A percentile compares a stretch with the other conserved stretches of the same genome.
Evolutionary conservation across 2,888 invertebrate genomes (phyloP).

Genomic region (Mechanitis messenoides): DNA sequence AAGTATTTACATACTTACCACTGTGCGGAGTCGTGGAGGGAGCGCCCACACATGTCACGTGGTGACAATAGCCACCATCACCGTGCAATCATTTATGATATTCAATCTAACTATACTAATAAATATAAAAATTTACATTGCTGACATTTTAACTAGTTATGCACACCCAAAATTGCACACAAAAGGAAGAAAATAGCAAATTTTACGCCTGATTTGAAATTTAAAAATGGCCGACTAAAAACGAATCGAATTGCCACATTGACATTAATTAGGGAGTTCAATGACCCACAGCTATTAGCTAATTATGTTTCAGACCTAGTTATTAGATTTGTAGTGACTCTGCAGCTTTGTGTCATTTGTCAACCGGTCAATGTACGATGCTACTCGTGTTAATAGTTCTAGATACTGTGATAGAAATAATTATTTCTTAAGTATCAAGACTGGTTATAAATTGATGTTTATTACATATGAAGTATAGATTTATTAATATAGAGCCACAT

Average conservation of each 20-base stretch:
- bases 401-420: not conserved
- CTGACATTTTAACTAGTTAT: slow-evolving; percentile 17
- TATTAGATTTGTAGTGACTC: slow-evolving; percentile 25
- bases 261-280: slow-evolving; percentile 55
- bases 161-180: slow-evolving; percentile 17
- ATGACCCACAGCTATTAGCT: slow-evolving; percentile 46
- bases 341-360: slow-evolving; percentile 25
- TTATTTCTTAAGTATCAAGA: slow-evolving; percentile 1
- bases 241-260: slow-evolving; percentile 42
- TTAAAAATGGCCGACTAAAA: slow-evolving; percentile 37
- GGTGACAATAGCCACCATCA: slow-evolving; percentile 33
- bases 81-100: slow-evolving; percentile 29
- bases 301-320: slow-evolving; percentile 40
- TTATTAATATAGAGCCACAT: too few species aligned
- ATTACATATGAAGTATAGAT: not conserved
- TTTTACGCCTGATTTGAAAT: slow-evolving; percentile 43
- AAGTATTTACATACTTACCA: slow-evolving; percentile 46
- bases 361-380: slow-evolving; percentile 22
- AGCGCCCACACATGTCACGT: slow-evolving; percentile 31
- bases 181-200: slow-evolving; percentile 35
- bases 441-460: not conserved
- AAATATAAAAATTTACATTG: slow-evolving; percentile 22
- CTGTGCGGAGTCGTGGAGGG: slow-evolving; percentile 30
- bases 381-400: slow-evolving; percentile 16
- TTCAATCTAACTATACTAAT: slow-evolving; percentile 26